These are phyloP conservation scores for Acleris laterana DNA, from an alignment of 2,888 invertebrate species.

Conservation along the genomic window DNA sequence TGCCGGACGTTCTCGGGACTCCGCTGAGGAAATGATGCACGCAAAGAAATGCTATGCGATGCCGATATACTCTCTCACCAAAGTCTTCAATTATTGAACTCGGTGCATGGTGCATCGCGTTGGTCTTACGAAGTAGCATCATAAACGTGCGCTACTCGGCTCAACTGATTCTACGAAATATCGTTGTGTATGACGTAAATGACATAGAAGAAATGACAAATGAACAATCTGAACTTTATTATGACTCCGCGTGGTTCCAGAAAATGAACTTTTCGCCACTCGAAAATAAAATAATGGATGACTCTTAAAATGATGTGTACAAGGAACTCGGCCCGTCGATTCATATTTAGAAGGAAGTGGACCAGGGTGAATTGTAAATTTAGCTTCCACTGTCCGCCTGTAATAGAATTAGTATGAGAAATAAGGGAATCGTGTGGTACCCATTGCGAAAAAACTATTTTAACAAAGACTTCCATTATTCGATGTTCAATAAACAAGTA, in stretches of 20 bases:
- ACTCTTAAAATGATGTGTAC: constrained; percentile 10
- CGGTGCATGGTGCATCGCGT: constrained; percentile 16
- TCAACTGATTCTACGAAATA: constrained; percentile 20
- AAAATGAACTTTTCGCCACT: constrained; percentile 13
- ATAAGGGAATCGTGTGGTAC: constrained; percentile 30
- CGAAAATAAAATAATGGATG: constrained; percentile 12
- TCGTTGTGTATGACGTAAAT: constrained; percentile 21
- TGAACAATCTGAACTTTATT: constrained; percentile 24
- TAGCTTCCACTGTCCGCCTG: constrained; percentile 28
- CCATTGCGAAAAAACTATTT: constrained; percentile 16
- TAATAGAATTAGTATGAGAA: constrained; percentile 32
- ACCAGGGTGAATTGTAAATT: constrained; percentile 23
- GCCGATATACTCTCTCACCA: constrained; percentile 42
- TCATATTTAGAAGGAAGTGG: constrained; percentile 27
- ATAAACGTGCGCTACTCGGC: constrained; percentile 13
- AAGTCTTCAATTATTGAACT: constrained; percentile 16
- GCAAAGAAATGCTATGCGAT: constrained; percentile 44
- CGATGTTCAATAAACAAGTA: constrained; percentile 75
- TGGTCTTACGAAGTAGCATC: constrained; percentile 9
- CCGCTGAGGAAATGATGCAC: constrained; percentile 52
- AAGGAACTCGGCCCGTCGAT: constrained; percentile 22
- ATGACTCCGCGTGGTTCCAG: constrained; percentile 5
- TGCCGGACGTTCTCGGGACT: constrained; percentile 53
- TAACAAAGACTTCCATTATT: constrained; percentile 54
- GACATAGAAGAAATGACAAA: constrained; percentile 27